Evolutionary conservation across 2,113 vertebrate genomes (phyloP).

Genomic region (Laticauda colubrina): DNA sequence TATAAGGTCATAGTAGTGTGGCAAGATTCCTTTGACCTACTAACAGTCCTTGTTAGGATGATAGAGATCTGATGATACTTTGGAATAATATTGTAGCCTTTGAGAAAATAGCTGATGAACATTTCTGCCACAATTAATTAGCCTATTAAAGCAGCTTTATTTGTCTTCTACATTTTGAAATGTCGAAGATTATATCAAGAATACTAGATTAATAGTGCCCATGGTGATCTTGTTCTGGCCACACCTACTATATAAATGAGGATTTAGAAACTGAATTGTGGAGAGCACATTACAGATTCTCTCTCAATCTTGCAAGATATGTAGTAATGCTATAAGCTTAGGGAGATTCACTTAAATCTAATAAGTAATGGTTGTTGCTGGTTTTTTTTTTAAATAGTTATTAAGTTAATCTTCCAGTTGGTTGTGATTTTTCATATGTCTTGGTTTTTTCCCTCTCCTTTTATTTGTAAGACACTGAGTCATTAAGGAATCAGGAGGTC

Average conservation of each 20-base stretch:
- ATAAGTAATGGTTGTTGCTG: not conserved
- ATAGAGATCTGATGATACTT: not conserved
- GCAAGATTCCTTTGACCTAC: not conserved
- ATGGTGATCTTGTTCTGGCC: not conserved
- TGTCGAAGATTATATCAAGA: not conserved
- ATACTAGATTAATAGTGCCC: not conserved
- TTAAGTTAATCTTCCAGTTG: not conserved
- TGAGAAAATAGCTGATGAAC: not conserved
- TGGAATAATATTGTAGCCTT: not conserved
- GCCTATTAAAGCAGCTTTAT: not conserved
- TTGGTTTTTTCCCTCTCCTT: not conserved
- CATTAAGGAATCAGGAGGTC: not conserved
- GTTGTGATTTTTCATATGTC: not conserved
- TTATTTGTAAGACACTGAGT: not conserved
- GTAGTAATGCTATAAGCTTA: not conserved
- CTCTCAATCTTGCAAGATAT: not conserved
- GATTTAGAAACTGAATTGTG: not conserved
- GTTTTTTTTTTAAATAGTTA: not conserved
- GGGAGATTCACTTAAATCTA: not conserved
- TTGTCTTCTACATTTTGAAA: not conserved
- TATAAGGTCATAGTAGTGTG: not conserved
- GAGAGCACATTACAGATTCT: not conserved
- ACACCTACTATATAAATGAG: not conserved
- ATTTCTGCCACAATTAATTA: not conserved
- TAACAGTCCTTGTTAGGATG: not conserved